phyloP scores from a whole-genome alignment of 2,113 vertebrate species.

The Micronycteris hirsuta region DNA sequence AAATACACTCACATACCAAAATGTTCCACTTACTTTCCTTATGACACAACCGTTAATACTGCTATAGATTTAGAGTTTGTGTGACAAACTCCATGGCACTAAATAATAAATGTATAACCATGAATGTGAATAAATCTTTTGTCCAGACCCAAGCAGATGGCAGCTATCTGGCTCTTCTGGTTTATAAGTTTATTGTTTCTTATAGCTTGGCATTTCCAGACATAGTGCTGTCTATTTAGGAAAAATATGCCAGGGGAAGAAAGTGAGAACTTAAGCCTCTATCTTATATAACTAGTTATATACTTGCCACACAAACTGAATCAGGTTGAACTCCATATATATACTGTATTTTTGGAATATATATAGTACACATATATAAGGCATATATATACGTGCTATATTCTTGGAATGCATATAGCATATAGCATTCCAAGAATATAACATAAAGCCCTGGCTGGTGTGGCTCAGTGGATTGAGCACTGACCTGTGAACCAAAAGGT shows the following conservation, averaged over 20 bases:
- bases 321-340: background rate
- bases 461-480: too few species aligned
- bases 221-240: background rate
- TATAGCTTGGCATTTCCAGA: constrained; percentile 9
- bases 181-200: constrained; percentile 9
- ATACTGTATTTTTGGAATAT: background rate
- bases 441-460: background rate
- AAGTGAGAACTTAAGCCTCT: background rate
- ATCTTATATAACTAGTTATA: background rate
- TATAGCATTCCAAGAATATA: background rate
- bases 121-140: constrained; percentile 48
- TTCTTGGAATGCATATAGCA: too few species aligned
- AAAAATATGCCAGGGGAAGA: background rate
- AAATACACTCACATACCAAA: constrained; percentile 34
- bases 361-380: background rate
- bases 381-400: background rate
- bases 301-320: background rate
- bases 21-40: background rate
- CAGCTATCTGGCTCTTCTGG: constrained; percentile 9
- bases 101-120: constrained; percentile 55
- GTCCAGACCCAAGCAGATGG: constrained; percentile 61
- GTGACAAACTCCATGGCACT: background rate
- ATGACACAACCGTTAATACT: background rate
- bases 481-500: too few species aligned
- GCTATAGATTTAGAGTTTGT: background rate